These are phyloP conservation scores for Drosophila tristis DNA, from an alignment of 1,140 invertebrate genomes.

Conservation along the genomic window DNA sequence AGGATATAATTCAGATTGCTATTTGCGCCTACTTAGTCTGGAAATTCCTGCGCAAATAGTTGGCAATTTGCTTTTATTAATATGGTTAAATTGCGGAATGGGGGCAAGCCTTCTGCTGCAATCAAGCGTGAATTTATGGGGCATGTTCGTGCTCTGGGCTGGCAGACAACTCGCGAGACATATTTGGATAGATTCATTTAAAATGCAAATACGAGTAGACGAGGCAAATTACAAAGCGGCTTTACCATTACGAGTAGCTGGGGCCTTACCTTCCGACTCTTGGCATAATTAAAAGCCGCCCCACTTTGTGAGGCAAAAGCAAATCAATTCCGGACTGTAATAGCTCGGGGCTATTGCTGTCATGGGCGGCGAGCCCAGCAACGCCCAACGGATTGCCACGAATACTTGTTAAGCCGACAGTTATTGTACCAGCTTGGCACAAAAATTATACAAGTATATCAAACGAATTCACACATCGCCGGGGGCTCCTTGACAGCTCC, in stretches of 20 bases:
- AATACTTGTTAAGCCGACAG: conserved; percentile 47
- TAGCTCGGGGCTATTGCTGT: conserved; percentile 53
- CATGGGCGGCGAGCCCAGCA: conserved; percentile 35
- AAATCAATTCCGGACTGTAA: conserved; percentile 60
- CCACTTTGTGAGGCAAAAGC: conserved; percentile 36
- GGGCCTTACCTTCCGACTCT: conserved; percentile 2
- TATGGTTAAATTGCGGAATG: conserved; percentile 23
- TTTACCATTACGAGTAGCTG: not conserved
- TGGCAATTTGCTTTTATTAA: not conserved
- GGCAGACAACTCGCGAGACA: conserved; percentile 27
- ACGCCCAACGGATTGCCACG: conserved; percentile 12
- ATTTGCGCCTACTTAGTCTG: too few species aligned
- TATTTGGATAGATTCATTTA: conserved; percentile 54
- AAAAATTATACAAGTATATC: conserved; percentile 52
- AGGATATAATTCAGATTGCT: too few species aligned
- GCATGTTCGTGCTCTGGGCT: not conserved
- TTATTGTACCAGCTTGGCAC: conserved; percentile 41
- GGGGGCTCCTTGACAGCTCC: conserved; percentile 18
- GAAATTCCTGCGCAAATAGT: too few species aligned
- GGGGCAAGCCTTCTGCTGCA: conserved; percentile 36
- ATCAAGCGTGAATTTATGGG: conserved; percentile 36
- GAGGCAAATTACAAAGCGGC: conserved; percentile 29
- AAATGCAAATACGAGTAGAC: conserved; percentile 30
- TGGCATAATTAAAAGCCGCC: conserved; percentile 44
- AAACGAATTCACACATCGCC: conserved; percentile 40